Percentiles rank a stretch among this genome's conserved stretches.
These are phyloP conservation scores for Coleophora flavipennella DNA, from an alignment of 2,888 invertebrate genomes.

Conservation along the genomic window DNA sequence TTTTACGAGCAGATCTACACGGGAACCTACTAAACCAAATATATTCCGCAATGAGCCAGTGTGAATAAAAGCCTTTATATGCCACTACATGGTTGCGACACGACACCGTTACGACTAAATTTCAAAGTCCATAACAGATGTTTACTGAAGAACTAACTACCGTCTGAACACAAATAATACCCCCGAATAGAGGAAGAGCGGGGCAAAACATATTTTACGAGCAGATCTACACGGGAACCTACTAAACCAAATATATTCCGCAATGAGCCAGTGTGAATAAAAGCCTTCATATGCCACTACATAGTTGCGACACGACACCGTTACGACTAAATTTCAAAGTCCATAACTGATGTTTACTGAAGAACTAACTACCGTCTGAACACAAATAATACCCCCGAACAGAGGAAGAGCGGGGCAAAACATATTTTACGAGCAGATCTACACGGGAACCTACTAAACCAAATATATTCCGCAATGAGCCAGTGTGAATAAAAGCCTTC, in stretches of 20 bases:
- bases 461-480: conserved; percentile 50
- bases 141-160: conserved; percentile 1
- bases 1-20: conserved; percentile 55
- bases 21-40: conserved; percentile 55
- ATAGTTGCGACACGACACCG: conserved; percentile 16
- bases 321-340: neutral
- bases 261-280: conserved; percentile 25
- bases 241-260: conserved; percentile 55
- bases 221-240: conserved; percentile 51
- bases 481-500: conserved; percentile 18
- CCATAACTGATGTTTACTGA: neutral
- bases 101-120: conserved; percentile 7
- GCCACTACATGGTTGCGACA: conserved; percentile 16
- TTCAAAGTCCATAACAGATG: no score
- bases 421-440: conserved; percentile 57
- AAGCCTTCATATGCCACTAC: conserved; percentile 24
- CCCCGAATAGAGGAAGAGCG: conserved; percentile 21
- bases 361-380: conserved; percentile 14
- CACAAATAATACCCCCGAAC: conserved; percentile 35
- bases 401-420: conserved; percentile 24
- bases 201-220: conserved; percentile 49
- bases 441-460: conserved; percentile 53
- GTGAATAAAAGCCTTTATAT: conserved; percentile 21
- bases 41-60: conserved; percentile 42
- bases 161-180: conserved; percentile 35